These are phyloP conservation scores for Entomobrya proxima DNA, from an alignment of 2,888 invertebrate genomes.

Conservation along the genomic window DNA sequence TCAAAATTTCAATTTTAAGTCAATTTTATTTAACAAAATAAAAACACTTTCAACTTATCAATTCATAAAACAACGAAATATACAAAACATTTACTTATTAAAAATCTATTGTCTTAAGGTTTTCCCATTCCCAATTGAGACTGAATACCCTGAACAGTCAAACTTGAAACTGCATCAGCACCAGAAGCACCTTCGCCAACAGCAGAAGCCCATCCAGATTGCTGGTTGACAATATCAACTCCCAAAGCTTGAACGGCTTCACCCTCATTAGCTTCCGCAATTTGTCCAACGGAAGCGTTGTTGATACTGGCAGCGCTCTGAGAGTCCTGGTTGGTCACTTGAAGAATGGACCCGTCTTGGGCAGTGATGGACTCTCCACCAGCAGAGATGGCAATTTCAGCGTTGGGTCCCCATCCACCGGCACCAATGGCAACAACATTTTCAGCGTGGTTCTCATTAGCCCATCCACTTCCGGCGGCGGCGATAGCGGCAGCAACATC, in stretches of 20 bases:
- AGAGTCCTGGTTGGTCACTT: conserved; percentile 12
- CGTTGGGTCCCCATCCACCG: neutral
- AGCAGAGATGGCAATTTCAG: neutral
- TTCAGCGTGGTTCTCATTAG: conserved; percentile 18
- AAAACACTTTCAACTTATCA: too few relatives aligned
- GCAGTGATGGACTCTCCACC: conserved; percentile 1
- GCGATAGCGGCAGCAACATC: neutral
- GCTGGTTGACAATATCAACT: neutral
- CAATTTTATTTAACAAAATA: too few relatives aligned
- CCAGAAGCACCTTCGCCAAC: too few relatives aligned
- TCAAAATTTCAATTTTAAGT: too few relatives aligned
- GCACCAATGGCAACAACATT: neutral
- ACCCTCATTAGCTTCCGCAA: neutral
- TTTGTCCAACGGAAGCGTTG: neutral
- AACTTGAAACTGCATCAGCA: too few relatives aligned
- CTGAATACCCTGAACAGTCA: too few relatives aligned
- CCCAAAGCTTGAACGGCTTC: neutral
- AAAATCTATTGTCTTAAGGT: too few relatives aligned
- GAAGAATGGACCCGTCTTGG: neutral
- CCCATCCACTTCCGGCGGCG: conserved; percentile 15
- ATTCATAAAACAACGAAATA: too few relatives aligned
- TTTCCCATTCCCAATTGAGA: too few relatives aligned
- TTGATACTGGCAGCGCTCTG: neutral
- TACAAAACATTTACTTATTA: too few relatives aligned
- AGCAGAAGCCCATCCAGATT: neutral